Percentiles rank a stretch among this genome's conserved stretches.
Evolutionary conservation across 1,140 invertebrate species (phyloP).

Genomic region (Apis laboriosa): DNA sequence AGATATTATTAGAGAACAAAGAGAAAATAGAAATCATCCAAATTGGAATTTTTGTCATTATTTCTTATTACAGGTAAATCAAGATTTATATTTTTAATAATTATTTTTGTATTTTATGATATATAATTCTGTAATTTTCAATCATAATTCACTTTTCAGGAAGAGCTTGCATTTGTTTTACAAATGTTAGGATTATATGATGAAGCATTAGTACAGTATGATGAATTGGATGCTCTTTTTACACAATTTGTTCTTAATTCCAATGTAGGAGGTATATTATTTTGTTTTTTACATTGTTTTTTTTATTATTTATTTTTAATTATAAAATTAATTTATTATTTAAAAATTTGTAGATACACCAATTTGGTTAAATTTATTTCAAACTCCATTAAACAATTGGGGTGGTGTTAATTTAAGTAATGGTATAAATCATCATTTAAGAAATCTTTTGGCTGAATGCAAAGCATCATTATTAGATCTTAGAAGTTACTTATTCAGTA

Average conservation of each 20-base stretch:
- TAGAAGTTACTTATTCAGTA: conserved; percentile 95
- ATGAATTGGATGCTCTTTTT: conserved; percentile 98
- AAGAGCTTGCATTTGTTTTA: conserved; percentile 96
- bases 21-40: conserved; percentile 93
- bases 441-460: conserved; percentile 86
- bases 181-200: conserved; percentile 96
- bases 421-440: conserved; percentile 85
- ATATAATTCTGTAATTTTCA: not conserved
- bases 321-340: conserved; percentile 10
- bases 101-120: not conserved
- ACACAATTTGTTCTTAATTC: conserved; percentile 98
- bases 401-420: conserved; percentile 89
- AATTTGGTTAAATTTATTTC: conserved; percentile 90
- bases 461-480: conserved; percentile 92
- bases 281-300: not conserved
- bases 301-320: not conserved
- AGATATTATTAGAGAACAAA: conserved; percentile 93
- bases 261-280: conserved; percentile 86
- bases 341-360: conserved; percentile 84
- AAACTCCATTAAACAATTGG: conserved; percentile 89
- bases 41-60: conserved; percentile 98
- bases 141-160: conserved; percentile 83
- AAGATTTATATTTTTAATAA: not conserved
- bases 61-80: conserved; percentile 91
- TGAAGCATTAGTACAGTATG: conserved; percentile 97